These are phyloP conservation scores for Neria commutata DNA, from an alignment of 2,888 invertebrate species.

Conservation along the genomic window DNA sequence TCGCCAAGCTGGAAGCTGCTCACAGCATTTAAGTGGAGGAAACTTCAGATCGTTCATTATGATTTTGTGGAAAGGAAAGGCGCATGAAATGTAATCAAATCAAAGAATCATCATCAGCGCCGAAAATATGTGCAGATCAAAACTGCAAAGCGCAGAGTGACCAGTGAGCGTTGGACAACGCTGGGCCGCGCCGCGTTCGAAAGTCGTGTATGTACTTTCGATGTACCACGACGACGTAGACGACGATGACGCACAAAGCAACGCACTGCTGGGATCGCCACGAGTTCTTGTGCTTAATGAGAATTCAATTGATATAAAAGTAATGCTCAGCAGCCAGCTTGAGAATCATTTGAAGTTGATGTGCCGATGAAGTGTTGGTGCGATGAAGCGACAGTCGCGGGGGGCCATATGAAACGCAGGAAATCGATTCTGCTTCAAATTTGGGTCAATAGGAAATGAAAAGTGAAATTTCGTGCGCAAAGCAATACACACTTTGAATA, in stretches of 20 bases:
- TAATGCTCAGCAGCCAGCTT: constrained; percentile 14
- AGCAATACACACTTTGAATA: no score
- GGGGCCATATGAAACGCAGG: constrained; percentile 26
- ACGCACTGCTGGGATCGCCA: constrained; percentile 22
- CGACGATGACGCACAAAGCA: no score
- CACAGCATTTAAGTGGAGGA: background rate
- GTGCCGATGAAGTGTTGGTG: constrained; percentile 17
- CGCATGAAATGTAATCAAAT: constrained; percentile 33
- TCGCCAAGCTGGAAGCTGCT: background rate
- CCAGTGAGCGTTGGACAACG: no score
- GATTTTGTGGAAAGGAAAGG: constrained; percentile 28
- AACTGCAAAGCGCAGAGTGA: no score
- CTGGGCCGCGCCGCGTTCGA: no score
- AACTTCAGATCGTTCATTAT: background rate
- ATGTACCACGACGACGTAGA: no score
- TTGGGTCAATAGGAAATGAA: constrained; percentile 55
- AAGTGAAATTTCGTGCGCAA: constrained; percentile 46
- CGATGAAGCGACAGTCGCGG: constrained; percentile 44
- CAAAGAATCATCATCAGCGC: constrained; percentile 47
- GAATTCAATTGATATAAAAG: constrained; percentile 48
- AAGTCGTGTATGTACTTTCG: no score
- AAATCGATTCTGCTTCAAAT: constrained; percentile 25
- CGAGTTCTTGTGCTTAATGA: constrained; percentile 45
- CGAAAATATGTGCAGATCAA: no score
- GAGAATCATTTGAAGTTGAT: constrained; percentile 6